phyloP scores from a whole-genome alignment of 2,888 invertebrate genomes.

The Dendrolimus pini region DNA sequence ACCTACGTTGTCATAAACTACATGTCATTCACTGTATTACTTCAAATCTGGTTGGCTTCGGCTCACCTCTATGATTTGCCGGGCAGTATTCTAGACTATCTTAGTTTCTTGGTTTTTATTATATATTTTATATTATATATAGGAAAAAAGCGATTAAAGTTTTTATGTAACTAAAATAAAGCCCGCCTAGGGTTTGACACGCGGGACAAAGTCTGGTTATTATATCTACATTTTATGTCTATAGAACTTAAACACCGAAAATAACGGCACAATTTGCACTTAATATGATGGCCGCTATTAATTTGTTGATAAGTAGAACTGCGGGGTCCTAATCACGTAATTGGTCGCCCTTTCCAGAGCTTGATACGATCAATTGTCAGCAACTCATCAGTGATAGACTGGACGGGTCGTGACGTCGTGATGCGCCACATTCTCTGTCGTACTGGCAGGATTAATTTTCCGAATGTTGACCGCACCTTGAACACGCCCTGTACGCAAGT shows the following conservation, averaged over 20 bases:
- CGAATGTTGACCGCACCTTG: slow-evolving; percentile 66
- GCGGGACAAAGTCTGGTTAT: no score
- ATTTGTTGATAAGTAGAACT: slow-evolving; percentile 48
- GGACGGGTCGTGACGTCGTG: slow-evolving; percentile 17
- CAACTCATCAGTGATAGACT: slow-evolving; percentile 39
- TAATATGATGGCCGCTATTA: slow-evolving; percentile 41
- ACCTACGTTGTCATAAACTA: no score
- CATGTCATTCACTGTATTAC: no score
- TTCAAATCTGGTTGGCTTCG: no score
- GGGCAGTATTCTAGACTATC: no score
- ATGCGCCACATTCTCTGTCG: slow-evolving; percentile 39
- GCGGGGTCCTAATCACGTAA: slow-evolving; percentile 62
- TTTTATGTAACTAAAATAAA: no score
- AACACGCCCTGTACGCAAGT: slow-evolving; percentile 52
- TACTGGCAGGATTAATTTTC: slow-evolving; percentile 68
- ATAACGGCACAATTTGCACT: slow-evolving; percentile 37
- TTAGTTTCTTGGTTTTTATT: background rate
- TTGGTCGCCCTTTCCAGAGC: slow-evolving; percentile 46
- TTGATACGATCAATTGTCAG: slow-evolving; percentile 59
- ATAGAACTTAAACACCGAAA: slow-evolving; percentile 14
- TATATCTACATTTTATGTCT: background rate
- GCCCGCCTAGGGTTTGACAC: no score
- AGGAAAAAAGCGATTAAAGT: no score
- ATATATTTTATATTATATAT: background rate
- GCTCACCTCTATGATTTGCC: no score